A percentile compares a stretch with the other conserved stretches of the same genome.
Conservation (phyloP, 2,888 invertebrate species). For the Adelphocoris suturalis region DNA sequence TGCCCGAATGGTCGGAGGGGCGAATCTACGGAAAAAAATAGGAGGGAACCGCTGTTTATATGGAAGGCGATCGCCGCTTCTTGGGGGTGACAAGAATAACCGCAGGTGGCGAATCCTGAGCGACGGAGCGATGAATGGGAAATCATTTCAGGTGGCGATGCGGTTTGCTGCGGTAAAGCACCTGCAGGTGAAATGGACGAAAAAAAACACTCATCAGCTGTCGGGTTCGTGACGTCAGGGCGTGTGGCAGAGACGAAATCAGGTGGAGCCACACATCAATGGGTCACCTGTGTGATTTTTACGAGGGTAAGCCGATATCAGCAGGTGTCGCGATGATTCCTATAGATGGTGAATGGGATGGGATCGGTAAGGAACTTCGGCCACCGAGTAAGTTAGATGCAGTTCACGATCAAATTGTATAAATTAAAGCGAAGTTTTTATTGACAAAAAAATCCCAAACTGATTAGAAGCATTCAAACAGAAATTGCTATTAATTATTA, state of each 20-base stretch:
- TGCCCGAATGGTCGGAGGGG: background rate
- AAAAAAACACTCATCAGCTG: constrained; percentile 19
- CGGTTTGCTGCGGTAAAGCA: constrained; percentile 27
- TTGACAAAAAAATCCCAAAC: too few species aligned
- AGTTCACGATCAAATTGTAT: too few species aligned
- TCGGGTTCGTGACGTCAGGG: background rate
- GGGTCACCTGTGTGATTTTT: constrained; percentile 1
- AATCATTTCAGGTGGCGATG: constrained; percentile 46
- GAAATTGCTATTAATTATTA: too few species aligned
- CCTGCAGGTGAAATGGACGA: background rate
- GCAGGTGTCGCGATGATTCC: background rate
- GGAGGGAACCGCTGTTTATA: background rate
- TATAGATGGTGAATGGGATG: background rate
- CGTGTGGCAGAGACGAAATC: constrained; percentile 24
- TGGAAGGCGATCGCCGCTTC: background rate
- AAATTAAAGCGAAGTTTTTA: too few species aligned
- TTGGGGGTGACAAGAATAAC: background rate
- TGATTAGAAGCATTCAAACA: too few species aligned
- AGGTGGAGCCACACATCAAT: background rate
- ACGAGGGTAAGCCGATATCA: background rate
- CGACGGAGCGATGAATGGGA: constrained; percentile 16
- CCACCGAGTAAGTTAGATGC: too few species aligned
- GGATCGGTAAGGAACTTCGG: too few species aligned
- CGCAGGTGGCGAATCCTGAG: constrained; percentile 1
- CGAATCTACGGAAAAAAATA: background rate